phyloP scores from a whole-genome alignment of 2,797 vertebrate genomes.

The Lagorchestes hirsutus region DNA sequence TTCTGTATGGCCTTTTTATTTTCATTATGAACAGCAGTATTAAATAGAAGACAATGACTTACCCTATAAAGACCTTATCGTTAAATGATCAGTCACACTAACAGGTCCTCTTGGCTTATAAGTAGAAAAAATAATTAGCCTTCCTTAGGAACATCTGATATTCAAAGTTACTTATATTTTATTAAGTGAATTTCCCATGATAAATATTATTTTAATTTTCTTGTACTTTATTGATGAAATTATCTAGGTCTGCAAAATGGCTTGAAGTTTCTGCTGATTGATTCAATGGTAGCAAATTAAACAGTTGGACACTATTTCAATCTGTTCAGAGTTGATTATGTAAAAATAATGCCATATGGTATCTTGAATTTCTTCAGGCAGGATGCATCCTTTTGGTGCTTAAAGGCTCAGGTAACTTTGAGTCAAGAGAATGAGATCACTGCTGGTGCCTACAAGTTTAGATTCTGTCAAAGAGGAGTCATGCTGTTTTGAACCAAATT shows the following conservation, averaged over 20 bases:
- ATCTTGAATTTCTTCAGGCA: conserved; percentile 16
- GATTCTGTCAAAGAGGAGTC: conserved; percentile 53
- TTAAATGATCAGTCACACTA: conserved; percentile 6
- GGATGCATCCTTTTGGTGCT: conserved; percentile 38
- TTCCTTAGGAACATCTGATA: conserved; percentile 4
- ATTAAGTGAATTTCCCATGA: background rate
- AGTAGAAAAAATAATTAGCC: conserved; percentile 13
- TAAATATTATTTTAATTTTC: conserved; percentile 49
- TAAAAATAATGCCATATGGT: conserved; percentile 66
- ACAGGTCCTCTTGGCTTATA: background rate
- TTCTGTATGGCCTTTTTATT: background rate
- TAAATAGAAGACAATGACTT: background rate
- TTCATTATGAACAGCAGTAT: background rate
- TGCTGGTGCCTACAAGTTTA: conserved; percentile 36
- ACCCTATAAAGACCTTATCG: background rate
- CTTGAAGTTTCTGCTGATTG: conserved; percentile 69
- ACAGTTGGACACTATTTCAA: conserved; percentile 62
- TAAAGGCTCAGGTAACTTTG: conserved; percentile 52
- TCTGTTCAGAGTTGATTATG: conserved; percentile 62
- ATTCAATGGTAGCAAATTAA: conserved; percentile 66
- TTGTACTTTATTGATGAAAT: conserved; percentile 54
- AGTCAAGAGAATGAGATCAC: conserved; percentile 52
- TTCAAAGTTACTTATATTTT: background rate
- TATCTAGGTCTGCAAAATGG: conserved; percentile 19
- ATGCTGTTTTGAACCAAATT: conserved; percentile 39